These are phyloP conservation scores for Girardinichthys multiradiatus DNA, from an alignment of 2,113 vertebrate genomes.

Conservation along the genomic window DNA sequence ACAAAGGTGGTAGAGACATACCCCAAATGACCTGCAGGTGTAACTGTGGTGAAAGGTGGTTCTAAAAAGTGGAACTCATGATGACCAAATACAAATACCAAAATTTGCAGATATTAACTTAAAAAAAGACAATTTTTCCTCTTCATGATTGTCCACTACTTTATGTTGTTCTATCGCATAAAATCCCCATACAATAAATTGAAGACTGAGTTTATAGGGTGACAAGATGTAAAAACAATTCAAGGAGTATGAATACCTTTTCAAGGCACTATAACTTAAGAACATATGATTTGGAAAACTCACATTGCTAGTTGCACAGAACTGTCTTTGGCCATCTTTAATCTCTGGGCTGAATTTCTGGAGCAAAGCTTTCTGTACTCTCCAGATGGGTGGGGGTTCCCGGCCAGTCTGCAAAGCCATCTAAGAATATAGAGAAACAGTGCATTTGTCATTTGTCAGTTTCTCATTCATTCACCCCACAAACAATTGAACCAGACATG, in stretches of 20 bases:
- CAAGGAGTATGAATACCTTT: not conserved
- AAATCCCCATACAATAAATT: not conserved
- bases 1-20: no score
- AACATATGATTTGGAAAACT: slow-evolving; percentile 60
- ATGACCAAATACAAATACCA: not conserved
- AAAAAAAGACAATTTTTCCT: not conserved
- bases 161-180: not conserved
- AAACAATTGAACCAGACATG: no score
- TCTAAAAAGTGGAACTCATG: no score
- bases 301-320: slow-evolving; percentile 93
- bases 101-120: not conserved
- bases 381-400: slow-evolving; percentile 92
- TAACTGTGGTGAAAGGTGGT: no score
- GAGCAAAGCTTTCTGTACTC: slow-evolving; percentile 92
- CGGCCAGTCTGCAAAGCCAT: slow-evolving; percentile 89
- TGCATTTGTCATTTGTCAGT: not conserved
- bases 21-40: no score
- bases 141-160: not conserved
- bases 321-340: slow-evolving; percentile 93
- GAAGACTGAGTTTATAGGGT: not conserved
- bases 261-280: not conserved
- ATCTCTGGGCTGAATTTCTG: slow-evolving; percentile 96
- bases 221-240: not conserved
- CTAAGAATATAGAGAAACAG: slow-evolving; percentile 61
- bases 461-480: not conserved